Evolutionary conservation across 2,888 invertebrate genomes (phyloP).

Genomic region (Orchesellides sinensis): DNA sequence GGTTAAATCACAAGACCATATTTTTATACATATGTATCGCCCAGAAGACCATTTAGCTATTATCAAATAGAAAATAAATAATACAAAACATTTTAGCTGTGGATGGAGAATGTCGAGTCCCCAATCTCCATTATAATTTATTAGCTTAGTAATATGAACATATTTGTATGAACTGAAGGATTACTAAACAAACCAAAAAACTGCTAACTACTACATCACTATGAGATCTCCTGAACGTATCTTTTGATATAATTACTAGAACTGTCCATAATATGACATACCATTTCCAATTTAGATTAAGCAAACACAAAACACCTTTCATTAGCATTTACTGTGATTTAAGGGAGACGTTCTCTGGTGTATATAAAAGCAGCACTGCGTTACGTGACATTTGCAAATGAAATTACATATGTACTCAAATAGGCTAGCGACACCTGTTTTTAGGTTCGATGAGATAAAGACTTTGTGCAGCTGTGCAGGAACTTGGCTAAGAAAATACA

Average conservation of each 20-base stretch:
- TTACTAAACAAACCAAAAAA: no score
- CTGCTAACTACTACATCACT: not conserved
- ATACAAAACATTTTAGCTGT: no score
- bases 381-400: no score
- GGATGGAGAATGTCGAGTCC: no score
- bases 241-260: not conserved
- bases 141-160: not conserved
- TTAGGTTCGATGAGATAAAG: not conserved
- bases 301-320: constrained; percentile 54
- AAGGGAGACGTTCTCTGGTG: not conserved
- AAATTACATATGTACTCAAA: no score
- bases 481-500: not conserved
- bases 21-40: no score
- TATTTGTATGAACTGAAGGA: not conserved
- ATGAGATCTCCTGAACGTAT: constrained; percentile 24
- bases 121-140: not conserved
- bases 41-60: no score
- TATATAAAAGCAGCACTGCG: not conserved
- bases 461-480: not conserved
- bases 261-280: no score
- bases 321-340: not conserved
- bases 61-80: no score
- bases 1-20: no score
- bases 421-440: no score
- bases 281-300: constrained; percentile 39